Conservation (phyloP, 2,113 vertebrate species). For the Numida meleagris region DNA sequence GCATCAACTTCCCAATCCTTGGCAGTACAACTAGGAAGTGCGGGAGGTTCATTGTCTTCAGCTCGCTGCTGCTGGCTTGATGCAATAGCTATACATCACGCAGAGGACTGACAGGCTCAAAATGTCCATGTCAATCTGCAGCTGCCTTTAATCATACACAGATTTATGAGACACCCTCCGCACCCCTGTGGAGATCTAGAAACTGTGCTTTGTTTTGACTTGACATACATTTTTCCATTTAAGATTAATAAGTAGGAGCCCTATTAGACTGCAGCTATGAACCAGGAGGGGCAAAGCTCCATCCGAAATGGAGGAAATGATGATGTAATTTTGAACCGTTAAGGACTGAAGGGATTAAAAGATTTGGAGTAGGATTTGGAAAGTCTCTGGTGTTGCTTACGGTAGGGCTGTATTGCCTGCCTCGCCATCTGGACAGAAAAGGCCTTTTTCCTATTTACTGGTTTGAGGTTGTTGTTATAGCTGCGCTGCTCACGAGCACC, state of each 20-base stretch:
- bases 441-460: background rate
- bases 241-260: constrained; percentile 33
- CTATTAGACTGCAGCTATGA: constrained; percentile 13
- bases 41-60: constrained; percentile 8
- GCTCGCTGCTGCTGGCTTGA: background rate
- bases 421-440: constrained; percentile 52
- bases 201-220: constrained; percentile 29
- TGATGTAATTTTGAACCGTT: constrained; percentile 64
- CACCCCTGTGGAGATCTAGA: constrained; percentile 17
- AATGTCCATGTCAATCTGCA: constrained; percentile 22
- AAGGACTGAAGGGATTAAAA: constrained; percentile 68
- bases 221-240: constrained; percentile 64
- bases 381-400: constrained; percentile 56
- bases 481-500: background rate
- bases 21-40: background rate
- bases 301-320: constrained; percentile 55
- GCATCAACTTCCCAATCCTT: background rate
- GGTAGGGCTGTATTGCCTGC: constrained; percentile 12
- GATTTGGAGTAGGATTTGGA: constrained; percentile 74
- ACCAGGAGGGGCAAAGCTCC: constrained; percentile 25
- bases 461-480: constrained; percentile 1
- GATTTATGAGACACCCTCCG: constrained; percentile 39
- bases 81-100: background rate
- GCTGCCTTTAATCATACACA: constrained; percentile 49
- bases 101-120: background rate